A percentile compares a stretch with the other conserved stretches of the same genome.
These are phyloP conservation scores for Colletes latitarsis DNA, from an alignment of 1,140 invertebrate species.

Conservation along the genomic window DNA sequence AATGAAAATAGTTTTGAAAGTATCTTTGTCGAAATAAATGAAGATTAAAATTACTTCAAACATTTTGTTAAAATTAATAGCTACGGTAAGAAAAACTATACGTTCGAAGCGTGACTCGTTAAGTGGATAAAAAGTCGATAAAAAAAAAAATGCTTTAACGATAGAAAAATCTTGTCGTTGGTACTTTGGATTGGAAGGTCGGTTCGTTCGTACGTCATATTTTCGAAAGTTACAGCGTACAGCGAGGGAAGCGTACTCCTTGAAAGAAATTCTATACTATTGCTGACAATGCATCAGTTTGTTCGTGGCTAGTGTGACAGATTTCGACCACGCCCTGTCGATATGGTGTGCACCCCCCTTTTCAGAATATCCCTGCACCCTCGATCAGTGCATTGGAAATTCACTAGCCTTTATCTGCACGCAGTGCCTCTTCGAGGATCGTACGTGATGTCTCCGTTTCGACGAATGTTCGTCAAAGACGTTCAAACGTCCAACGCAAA, in stretches of 20 bases:
- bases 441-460: slow-evolving; percentile 34
- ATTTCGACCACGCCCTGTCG: slow-evolving; percentile 81
- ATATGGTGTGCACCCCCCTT: slow-evolving; percentile 72
- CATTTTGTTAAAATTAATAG: too few relatives aligned
- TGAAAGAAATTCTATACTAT: slow-evolving; percentile 40
- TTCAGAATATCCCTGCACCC: slow-evolving; percentile 50
- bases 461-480: slow-evolving; percentile 28
- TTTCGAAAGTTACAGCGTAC: not conserved
- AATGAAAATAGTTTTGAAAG: too few relatives aligned
- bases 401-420: slow-evolving; percentile 55
- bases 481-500: not conserved
- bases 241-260: not conserved
- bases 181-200: too few relatives aligned
- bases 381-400: slow-evolving; percentile 52
- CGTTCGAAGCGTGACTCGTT: too few relatives aligned
- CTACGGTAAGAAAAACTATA: too few relatives aligned
- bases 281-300: slow-evolving; percentile 66
- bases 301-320: slow-evolving; percentile 80
- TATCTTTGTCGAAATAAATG: too few relatives aligned
- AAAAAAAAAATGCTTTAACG: too few relatives aligned
- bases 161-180: too few relatives aligned
- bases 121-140: too few relatives aligned
- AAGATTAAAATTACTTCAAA: too few relatives aligned
- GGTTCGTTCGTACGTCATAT: too few relatives aligned
- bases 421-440: slow-evolving; percentile 30